These are phyloP conservation scores for Notamacropus eugenii DNA, from an alignment of 2,797 vertebrate species.

Conservation along the genomic window DNA sequence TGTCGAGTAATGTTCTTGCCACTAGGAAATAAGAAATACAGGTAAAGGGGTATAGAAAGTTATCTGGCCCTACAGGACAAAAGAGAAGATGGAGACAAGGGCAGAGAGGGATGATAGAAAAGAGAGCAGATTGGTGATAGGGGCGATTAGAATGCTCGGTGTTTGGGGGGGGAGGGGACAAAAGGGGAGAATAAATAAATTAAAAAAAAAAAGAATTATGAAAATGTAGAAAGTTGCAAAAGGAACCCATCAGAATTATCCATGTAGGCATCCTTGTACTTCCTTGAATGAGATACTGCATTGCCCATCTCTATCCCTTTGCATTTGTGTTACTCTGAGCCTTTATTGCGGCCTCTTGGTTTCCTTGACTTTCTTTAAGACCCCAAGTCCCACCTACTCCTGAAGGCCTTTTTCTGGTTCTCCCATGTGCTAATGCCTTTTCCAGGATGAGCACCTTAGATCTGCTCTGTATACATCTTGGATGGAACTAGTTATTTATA, in stretches of 20 bases:
- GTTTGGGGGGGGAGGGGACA: too few species aligned
- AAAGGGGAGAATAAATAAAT: too few species aligned
- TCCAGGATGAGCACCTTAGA: neutral
- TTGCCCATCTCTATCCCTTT: neutral
- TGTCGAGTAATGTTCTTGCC: too few species aligned
- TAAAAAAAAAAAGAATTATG: too few species aligned
- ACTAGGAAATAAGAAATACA: too few species aligned
- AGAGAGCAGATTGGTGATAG: too few species aligned
- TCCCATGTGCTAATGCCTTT: neutral
- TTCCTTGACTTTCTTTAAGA: neutral
- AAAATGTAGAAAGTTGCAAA: constrained; percentile 76
- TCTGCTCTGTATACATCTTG: neutral
- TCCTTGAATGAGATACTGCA: neutral
- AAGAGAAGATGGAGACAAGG: too few species aligned
- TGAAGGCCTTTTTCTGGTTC: neutral
- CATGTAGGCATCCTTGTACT: neutral
- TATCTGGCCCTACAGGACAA: too few species aligned
- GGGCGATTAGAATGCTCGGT: too few species aligned
- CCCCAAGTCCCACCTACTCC: neutral
- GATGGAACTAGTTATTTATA: neutral
- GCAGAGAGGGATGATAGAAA: too few species aligned
- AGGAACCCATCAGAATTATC: constrained; percentile 73
- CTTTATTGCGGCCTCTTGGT: neutral
- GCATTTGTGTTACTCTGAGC: neutral
- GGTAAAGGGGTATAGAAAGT: too few species aligned